Base-by-base conservation (phyloP, 1,140 invertebrate species). In the Maconellicoccus hirsutus region DNA sequence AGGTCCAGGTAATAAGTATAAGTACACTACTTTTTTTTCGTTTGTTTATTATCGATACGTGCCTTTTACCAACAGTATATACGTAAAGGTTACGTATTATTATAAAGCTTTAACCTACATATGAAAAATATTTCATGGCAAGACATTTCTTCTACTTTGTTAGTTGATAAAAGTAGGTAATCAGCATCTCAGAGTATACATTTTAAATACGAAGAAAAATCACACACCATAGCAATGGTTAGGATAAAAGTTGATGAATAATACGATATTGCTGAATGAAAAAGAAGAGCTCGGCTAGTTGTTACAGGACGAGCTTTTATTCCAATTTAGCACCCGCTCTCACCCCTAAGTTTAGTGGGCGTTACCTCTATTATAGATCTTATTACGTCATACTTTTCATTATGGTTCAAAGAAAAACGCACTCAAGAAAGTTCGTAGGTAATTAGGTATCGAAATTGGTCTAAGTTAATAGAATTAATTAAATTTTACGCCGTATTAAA, bases 331-430 rank as follows among this genome's bases (percentile, higher is more conserved):
- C 6, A 19, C 42, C 42, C 42, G 42, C 42, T 52, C n/a, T 52
- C 42, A 19, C 42, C 42, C 42, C 42, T 8, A 52, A 19, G 12
- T 52, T 52, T 4, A 14, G 42, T 52, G 42, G 42, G 42, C 42
- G 42, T 52, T 52, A 52, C 42, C 42, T 52, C 42, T 52, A 52
- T 52, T 52, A 52, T 52, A 52, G 42, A 52, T 52, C 42, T 52
- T 52, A 52, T 52, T 52, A 52, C 42, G 42, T 52, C 42, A 52
- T 52, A 52, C 42, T 52, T 52, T 52, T 52, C 42, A 19, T 19
- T 52, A 52, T 52, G 42, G 12, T 52, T 52, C 42, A 19, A 52
- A 52, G 42, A 19, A 52, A 16, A 16, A 52, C n/a, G 42, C 42
- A 19, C n/a, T 52, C n/a, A 19, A 52, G 42, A 16, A 52, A 52